Base-by-base conservation (phyloP, 2,797 vertebrate species). In the Hoplostethus mediterraneus region DNA sequence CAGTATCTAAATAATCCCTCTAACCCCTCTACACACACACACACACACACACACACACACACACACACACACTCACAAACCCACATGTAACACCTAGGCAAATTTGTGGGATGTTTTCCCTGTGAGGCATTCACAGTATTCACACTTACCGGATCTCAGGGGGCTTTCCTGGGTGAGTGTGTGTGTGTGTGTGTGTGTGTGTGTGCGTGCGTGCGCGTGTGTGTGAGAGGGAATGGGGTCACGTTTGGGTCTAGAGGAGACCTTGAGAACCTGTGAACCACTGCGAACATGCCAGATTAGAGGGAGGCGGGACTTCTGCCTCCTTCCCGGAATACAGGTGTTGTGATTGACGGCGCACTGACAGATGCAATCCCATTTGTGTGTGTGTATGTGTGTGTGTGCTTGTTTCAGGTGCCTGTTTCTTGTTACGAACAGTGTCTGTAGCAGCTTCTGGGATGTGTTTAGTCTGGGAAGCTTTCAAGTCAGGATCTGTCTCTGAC, bases 261-360 rank as follows among this genome's bases (percentile, higher is more conserved):
- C 87, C 64, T 60, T 55, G 75, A 91, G 66, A 81, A 60, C 63
- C 77, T 62, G 58, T 6, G 45, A 79, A 84, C 56, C 3, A 65
- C 60, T 75, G 74, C 45, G 10, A 63, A 55, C 54, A 62, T 81
- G 53, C 60, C 47, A 71, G 68, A 65, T 77, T 58, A 11, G 62
- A 70, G 79, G 63, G 65, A 53, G 81, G 74, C 47, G 71, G 51
- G 62, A 11, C 44, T 49, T 70, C 51, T 60, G 21, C 56, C 33
- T 42, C 66, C 54, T 84, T 89, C 83, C 86, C 80, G 81, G 84
- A 90, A 90, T 71, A 79, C 82, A 88, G 80, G 83, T 86, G 84
- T 62, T 73, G 45, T 66, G 84, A 90, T 36, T 78, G 86, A 89
- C 63, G 38, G 58, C 62, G 31, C 57, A 55, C 75, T 67, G 79